Conservation (phyloP, 2,113 vertebrate species). For the Semicossyphus pulcher region DNA sequence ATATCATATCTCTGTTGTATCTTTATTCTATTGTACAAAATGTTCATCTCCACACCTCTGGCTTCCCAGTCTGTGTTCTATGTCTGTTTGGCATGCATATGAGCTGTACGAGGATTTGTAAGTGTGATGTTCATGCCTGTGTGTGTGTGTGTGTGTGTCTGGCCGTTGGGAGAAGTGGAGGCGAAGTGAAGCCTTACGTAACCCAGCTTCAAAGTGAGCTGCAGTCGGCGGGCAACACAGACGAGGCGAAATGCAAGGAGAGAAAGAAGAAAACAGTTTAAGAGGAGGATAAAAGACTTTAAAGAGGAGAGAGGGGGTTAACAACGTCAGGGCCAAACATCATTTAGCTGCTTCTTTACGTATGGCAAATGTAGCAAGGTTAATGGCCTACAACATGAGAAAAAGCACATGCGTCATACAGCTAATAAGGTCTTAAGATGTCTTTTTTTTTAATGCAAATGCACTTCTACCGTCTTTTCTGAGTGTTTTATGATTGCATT, state of each 20-base stretch:
- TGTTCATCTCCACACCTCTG: not conserved
- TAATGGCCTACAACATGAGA: not conserved
- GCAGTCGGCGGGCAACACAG: constrained; percentile 22
- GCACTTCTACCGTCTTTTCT: not conserved
- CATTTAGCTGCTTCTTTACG: constrained; percentile 8
- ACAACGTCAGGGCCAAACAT: constrained; percentile 9
- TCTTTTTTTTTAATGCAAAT: not conserved
- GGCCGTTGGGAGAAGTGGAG: constrained; percentile 41
- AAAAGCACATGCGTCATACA: not conserved
- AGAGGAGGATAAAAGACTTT: constrained; percentile 1
- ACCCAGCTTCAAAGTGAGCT: constrained; percentile 52
- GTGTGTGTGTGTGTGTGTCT: not conserved
- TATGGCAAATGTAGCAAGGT: not conserved
- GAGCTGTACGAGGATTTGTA: not conserved
- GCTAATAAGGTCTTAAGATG: not conserved
- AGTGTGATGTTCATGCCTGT: not conserved
- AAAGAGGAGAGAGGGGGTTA: constrained; percentile 22
- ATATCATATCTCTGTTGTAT: not conserved
- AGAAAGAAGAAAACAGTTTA: constrained; percentile 1
- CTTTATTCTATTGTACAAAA: not conserved
- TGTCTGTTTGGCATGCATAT: constrained; percentile 5
- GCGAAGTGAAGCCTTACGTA: constrained; percentile 52
- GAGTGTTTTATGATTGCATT: constrained; percentile 2
- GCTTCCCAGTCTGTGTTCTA: not conserved
- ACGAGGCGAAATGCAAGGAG: constrained; percentile 12